phyloP scores from a whole-genome alignment of 2,888 invertebrate genomes.

The Dione vanillae region DNA sequence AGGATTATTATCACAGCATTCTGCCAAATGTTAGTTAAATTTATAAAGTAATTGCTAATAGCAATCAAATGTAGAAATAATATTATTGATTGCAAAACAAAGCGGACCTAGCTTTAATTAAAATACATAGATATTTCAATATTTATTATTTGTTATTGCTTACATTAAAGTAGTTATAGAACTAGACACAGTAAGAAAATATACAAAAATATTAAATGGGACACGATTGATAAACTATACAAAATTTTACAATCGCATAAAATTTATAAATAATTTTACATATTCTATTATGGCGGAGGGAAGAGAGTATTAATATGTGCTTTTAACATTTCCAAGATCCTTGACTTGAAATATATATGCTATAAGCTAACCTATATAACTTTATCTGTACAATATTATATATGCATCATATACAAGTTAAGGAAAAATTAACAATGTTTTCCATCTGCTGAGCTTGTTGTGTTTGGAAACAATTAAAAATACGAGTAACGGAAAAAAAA shows the following conservation, averaged over 20 bases:
- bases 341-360: constrained; percentile 21
- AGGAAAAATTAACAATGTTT: not conserved
- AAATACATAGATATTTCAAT: constrained; percentile 41
- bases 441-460: not conserved
- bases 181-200: constrained; percentile 44
- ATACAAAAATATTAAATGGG: constrained; percentile 43
- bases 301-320: constrained; percentile 40
- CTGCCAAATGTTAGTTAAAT: constrained; percentile 27
- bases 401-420: constrained; percentile 5
- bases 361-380: constrained; percentile 11
- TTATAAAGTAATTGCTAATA: not conserved
- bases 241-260: constrained; percentile 33
- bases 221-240: constrained; percentile 37
- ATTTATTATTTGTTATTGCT: constrained; percentile 44
- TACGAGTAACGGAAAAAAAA: not conserved
- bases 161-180: constrained; percentile 38
- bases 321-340: constrained; percentile 34
- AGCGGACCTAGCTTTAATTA: constrained; percentile 34
- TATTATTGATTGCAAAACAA: constrained; percentile 8
- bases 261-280: constrained; percentile 33
- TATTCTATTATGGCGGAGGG: constrained; percentile 44
- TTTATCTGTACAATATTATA: constrained; percentile 16
- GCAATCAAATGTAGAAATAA: constrained; percentile 1
- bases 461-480: not conserved
- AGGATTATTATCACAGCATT: constrained; percentile 47